phyloP scores from a whole-genome alignment of 2,888 invertebrate species.

The Pristionchus maxplancki region DNA sequence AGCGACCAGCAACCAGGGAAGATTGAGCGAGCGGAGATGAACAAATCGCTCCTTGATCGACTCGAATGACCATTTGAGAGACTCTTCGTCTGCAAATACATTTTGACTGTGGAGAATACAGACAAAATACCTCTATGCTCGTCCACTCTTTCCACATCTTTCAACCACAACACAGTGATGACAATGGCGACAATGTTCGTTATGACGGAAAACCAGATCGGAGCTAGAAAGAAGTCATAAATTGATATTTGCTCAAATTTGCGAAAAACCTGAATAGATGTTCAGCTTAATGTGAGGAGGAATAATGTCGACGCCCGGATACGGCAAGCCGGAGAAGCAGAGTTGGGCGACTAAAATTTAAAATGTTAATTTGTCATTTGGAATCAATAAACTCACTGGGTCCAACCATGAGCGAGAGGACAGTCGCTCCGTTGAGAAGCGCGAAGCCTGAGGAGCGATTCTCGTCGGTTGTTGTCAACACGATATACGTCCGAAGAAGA shows the following conservation, averaged over 20 bases:
- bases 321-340: neutral
- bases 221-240: too few relatives aligned
- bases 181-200: constrained; percentile 5
- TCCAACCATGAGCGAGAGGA: constrained; percentile 18
- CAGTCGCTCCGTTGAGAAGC: neutral
- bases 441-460: neutral
- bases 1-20: neutral
- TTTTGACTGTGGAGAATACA: too few relatives aligned
- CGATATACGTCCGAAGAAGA: neutral
- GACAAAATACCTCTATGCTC: too few relatives aligned
- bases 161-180: neutral
- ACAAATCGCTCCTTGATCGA: neutral
- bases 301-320: neutral
- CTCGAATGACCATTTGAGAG: neutral
- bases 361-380: neutral
- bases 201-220: neutral
- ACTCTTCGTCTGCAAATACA: too few relatives aligned
- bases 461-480: neutral
- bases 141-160: neutral
- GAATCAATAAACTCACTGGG: neutral
- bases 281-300: neutral
- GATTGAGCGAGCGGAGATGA: neutral
- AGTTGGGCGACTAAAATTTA: constrained; percentile 11
- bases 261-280: constrained; percentile 11
- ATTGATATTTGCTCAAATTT: too few relatives aligned